Evolutionary conservation across 2,888 invertebrate genomes (phyloP).

Genomic region (Ctenicera cuprea): DNA sequence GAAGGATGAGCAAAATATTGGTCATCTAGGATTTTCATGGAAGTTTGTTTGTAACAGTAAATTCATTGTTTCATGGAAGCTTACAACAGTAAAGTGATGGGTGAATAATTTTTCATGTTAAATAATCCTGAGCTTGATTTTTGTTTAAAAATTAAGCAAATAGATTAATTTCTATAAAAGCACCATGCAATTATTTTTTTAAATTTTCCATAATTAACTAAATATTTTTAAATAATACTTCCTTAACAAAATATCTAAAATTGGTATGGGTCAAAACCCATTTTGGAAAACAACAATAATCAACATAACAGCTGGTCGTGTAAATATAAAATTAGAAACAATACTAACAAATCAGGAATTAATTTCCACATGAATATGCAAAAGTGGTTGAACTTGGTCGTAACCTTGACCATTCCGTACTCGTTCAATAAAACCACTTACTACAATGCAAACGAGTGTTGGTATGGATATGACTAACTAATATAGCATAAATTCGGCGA

Average conservation of each 20-base stretch:
- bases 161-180: too few relatives aligned
- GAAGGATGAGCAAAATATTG: background rate
- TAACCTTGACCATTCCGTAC: slow-evolving; percentile 40
- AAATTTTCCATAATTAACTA: too few relatives aligned
- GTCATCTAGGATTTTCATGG: background rate
- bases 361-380: slow-evolving; percentile 14
- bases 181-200: too few relatives aligned
- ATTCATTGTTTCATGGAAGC: too few relatives aligned
- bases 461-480: slow-evolving; percentile 25
- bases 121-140: too few relatives aligned
- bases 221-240: too few relatives aligned
- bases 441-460: slow-evolving; percentile 26
- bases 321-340: background rate
- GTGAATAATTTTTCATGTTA: too few relatives aligned
- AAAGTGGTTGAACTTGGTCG: slow-evolving; percentile 28
- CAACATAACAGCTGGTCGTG: background rate
- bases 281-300: too few relatives aligned
- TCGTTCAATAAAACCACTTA: slow-evolving; percentile 27
- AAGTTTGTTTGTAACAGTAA: background rate
- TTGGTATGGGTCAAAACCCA: too few relatives aligned
- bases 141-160: too few relatives aligned
- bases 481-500: slow-evolving; percentile 23
- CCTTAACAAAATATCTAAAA: too few relatives aligned
- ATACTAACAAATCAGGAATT: slow-evolving; percentile 14
- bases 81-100: too few relatives aligned